phyloP scores from a whole-genome alignment of 2,797 vertebrate genomes.

The Apogon hyalosoma region DNA sequence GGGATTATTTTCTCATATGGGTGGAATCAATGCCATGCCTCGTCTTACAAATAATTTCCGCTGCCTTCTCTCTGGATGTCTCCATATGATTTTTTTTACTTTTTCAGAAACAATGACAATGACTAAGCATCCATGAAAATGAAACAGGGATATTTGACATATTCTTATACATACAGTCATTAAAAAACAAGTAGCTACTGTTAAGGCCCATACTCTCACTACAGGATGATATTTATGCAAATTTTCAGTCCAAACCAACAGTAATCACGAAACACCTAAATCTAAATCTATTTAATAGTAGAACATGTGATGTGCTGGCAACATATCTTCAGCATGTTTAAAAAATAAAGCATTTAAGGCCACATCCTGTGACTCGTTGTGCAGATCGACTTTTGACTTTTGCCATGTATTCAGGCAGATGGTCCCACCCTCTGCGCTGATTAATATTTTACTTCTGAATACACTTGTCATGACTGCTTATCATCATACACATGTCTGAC shows the following conservation, averaged over 20 bases:
- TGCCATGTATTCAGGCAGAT: constrained; percentile 68
- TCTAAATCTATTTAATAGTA: not conserved
- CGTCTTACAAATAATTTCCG: constrained; percentile 72
- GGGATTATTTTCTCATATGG: constrained; percentile 66
- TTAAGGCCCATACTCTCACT: not conserved
- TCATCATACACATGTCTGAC: constrained; percentile 72
- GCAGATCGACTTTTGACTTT: constrained; percentile 49
- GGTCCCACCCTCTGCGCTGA: constrained; percentile 61
- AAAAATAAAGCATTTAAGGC: too few relatives aligned
- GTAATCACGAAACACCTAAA: not conserved
- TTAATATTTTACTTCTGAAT: constrained; percentile 81
- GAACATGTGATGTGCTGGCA: not conserved
- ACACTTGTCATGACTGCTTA: constrained; percentile 72
- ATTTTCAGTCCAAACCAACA: not conserved
- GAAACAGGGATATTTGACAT: not conserved
- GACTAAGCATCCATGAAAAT: constrained; percentile 25
- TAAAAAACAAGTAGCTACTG: not conserved
- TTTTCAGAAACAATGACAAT: constrained; percentile 30
- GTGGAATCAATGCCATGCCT: constrained; percentile 63
- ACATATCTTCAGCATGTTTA: not conserved
- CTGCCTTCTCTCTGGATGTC: constrained; percentile 52
- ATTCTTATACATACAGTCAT: constrained; percentile 1
- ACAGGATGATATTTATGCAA: too few relatives aligned
- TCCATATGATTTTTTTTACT: constrained; percentile 21
- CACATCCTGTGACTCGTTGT: not conserved